Conservation (phyloP, 23 tunicate genomes). For the Halocynthia aurantium region DNA sequence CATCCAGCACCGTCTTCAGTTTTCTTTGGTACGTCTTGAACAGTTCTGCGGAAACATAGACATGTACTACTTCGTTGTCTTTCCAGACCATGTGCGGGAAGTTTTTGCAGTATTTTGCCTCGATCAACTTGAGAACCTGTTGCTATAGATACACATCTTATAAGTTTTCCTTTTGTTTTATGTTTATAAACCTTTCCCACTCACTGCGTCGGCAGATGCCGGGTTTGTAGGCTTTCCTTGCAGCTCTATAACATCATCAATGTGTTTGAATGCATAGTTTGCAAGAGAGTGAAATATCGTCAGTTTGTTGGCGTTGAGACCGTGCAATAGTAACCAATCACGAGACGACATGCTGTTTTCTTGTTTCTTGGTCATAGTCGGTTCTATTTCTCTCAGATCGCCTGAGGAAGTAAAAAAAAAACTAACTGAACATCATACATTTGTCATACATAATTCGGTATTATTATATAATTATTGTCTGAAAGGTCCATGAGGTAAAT, state of each 20-base stretch:
- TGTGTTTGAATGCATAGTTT: constrained; percentile 63
- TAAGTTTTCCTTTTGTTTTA: constrained; percentile 25
- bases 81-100: constrained; percentile 87
- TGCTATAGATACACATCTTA: constrained; percentile 17
- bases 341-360: constrained; percentile 75
- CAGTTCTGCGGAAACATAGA: constrained; percentile 80
- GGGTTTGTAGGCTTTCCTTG: constrained; percentile 65
- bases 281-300: constrained; percentile 81
- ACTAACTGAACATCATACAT: constrained; percentile 1
- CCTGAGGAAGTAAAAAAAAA: not conserved
- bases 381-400: constrained; percentile 4
- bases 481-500: no score
- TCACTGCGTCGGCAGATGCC: constrained; percentile 62
- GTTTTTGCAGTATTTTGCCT: constrained; percentile 85
- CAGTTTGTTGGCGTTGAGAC: constrained; percentile 54
- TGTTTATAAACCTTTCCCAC: constrained; percentile 2
- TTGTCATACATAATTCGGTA: no score
- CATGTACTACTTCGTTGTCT: constrained; percentile 75
- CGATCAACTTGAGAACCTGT: constrained; percentile 53
- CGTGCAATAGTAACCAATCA: constrained; percentile 75
- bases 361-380: not conserved
- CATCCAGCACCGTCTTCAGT: constrained; percentile 64
- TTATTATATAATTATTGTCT: no score
- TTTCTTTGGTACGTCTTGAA: constrained; percentile 47
- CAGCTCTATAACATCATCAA: constrained; percentile 84